Percentiles rank a stretch among this genome's conserved stretches.
These are phyloP conservation scores for Atopsyche davidsoni DNA, from an alignment of 1,140 invertebrate genomes.

Conservation along the genomic window DNA sequence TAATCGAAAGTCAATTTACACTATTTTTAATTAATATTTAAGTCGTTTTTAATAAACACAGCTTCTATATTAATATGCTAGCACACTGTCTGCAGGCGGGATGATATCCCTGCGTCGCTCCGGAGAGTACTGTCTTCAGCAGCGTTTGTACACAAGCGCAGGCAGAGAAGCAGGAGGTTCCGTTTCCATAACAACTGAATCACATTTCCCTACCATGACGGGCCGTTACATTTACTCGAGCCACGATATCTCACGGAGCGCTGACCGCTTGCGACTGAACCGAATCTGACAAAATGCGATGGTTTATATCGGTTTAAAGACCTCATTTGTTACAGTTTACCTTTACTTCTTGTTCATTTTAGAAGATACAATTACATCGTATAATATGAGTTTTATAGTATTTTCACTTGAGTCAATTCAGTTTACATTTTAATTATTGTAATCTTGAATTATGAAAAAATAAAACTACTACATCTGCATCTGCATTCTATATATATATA, in stretches of 20 bases:
- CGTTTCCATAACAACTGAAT: neutral
- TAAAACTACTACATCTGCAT: too few relatives aligned
- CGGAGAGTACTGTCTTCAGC: too few relatives aligned
- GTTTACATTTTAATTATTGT: too few relatives aligned
- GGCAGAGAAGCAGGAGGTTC: too few relatives aligned
- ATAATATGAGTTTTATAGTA: too few relatives aligned
- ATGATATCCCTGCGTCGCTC: too few relatives aligned
- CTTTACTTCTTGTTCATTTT: neutral
- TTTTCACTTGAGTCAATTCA: too few relatives aligned
- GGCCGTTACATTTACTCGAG: neutral
- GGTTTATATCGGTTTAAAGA: constrained; percentile 27
- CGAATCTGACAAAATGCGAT: constrained; percentile 16
- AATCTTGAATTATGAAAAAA: too few relatives aligned
- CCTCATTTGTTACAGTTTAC: constrained; percentile 6
- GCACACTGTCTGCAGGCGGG: too few relatives aligned
- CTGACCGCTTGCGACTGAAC: constrained; percentile 29
- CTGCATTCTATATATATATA: neutral
- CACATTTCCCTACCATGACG: constrained; percentile 2
- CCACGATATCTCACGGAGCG: constrained; percentile 13
- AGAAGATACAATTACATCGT: neutral
- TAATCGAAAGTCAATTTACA: neutral
- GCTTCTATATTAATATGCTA: too few relatives aligned
- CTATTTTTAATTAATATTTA: constrained; percentile 2
- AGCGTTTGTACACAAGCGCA: too few relatives aligned
- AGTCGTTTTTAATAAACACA: too few relatives aligned